These are phyloP conservation scores for Drosophila aldrichi DNA, from an alignment of 2,888 invertebrate species.

Conservation along the genomic window DNA sequence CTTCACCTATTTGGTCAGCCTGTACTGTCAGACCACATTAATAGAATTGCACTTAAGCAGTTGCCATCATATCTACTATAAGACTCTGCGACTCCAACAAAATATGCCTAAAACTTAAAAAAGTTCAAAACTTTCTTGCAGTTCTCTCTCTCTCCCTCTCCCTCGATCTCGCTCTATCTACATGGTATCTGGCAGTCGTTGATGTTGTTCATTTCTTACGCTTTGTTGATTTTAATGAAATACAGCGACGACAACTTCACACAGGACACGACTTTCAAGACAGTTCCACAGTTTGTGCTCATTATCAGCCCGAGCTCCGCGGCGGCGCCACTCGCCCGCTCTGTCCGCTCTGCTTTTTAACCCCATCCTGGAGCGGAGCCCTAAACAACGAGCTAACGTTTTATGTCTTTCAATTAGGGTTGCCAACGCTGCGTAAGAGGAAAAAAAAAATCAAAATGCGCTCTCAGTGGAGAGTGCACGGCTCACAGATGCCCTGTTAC, in stretches of 20 bases:
- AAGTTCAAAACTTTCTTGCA: neutral
- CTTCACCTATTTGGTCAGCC: neutral
- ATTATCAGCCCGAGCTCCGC: slow-evolving; percentile 42
- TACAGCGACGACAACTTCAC: slow-evolving; percentile 43
- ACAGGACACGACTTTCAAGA: slow-evolving; percentile 49
- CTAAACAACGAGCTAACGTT: slow-evolving; percentile 60
- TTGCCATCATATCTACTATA: neutral
- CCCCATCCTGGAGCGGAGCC: neutral
- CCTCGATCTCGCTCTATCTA: no score
- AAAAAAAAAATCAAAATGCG: slow-evolving; percentile 4
- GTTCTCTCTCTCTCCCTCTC: neutral
- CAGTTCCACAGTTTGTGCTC: slow-evolving; percentile 51
- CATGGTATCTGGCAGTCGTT: slow-evolving; percentile 15
- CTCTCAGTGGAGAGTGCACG: neutral
- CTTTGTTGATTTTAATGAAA: slow-evolving; percentile 46
- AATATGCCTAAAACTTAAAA: neutral
- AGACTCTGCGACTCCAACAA: neutral
- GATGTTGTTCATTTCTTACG: neutral
- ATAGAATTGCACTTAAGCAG: neutral
- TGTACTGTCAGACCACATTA: no score
- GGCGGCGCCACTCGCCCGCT: neutral
- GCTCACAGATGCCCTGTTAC: neutral
- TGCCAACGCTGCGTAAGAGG: slow-evolving; percentile 39
- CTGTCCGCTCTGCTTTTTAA: neutral
- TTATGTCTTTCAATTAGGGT: slow-evolving; percentile 69